Evolutionary conservation across 1,140 invertebrate genomes (phyloP).

Genomic region (Aphis gossypii): DNA sequence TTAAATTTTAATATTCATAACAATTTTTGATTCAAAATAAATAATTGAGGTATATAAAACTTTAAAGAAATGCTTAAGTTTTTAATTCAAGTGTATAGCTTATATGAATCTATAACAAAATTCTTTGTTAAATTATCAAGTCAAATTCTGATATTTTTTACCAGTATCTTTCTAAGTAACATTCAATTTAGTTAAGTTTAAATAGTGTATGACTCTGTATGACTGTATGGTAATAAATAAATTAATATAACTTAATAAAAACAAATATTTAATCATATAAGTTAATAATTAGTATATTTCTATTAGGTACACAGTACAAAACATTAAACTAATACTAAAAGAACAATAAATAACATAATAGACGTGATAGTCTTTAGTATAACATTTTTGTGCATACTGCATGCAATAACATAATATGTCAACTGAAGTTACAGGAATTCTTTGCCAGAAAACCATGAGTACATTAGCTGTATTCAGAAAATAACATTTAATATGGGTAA

Average conservation of each 20-base stretch:
- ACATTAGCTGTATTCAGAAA: neutral
- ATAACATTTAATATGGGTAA: neutral
- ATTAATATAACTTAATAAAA: neutral
- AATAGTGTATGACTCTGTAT: too few relatives aligned
- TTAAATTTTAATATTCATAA: too few relatives aligned
- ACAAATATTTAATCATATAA: neutral
- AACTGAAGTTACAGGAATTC: neutral
- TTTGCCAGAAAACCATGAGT: neutral
- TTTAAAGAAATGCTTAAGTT: too few relatives aligned
- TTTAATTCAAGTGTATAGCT: too few relatives aligned
- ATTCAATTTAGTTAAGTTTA: too few relatives aligned
- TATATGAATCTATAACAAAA: too few relatives aligned
- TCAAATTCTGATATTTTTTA: too few relatives aligned
- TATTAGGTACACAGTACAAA: neutral
- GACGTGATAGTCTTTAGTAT: neutral
- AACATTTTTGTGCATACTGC: neutral
- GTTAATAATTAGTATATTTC: neutral
- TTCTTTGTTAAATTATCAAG: too few relatives aligned
- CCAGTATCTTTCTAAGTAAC: too few relatives aligned
- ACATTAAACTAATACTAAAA: neutral
- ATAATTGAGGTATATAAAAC: too few relatives aligned
- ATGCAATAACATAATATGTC: neutral
- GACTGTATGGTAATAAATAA: neutral
- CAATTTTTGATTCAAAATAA: too few relatives aligned
- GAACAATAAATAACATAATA: neutral